These are phyloP conservation scores for Drosophila nr. medialis DNA, from an alignment of 2,888 invertebrate genomes.

Conservation along the genomic window DNA sequence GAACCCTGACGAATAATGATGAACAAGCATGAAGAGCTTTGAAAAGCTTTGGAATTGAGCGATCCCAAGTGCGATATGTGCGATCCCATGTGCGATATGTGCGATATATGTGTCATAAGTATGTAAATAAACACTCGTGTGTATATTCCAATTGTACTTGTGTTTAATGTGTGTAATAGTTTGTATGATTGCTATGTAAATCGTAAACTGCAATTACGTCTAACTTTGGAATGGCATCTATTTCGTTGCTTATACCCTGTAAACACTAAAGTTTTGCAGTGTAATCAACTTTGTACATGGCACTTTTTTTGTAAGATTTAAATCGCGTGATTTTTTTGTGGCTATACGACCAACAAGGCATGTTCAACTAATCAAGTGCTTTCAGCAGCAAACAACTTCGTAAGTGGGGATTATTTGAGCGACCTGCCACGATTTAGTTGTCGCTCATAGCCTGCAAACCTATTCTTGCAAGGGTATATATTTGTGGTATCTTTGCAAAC, in stretches of 20 bases:
- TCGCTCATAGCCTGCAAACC: neutral
- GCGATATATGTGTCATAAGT: constrained; percentile 39
- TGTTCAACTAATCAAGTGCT: neutral
- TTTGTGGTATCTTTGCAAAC: neutral
- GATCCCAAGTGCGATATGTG: constrained; percentile 49
- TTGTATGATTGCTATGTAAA: constrained; percentile 60
- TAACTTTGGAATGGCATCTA: constrained; percentile 46
- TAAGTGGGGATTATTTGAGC: neutral
- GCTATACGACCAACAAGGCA: neutral
- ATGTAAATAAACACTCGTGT: constrained; percentile 24
- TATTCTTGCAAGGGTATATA: neutral
- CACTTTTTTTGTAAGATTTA: neutral
- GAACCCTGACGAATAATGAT: constrained; percentile 1
- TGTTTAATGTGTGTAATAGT: constrained; percentile 12
- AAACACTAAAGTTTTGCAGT: neutral
- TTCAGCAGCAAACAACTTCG: neutral
- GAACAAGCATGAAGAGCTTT: neutral
- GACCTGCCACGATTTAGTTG: neutral
- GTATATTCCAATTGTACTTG: neutral
- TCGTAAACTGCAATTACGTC: constrained; percentile 62
- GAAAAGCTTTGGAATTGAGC: constrained; percentile 38
- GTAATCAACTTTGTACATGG: neutral
- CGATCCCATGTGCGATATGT: constrained; percentile 49
- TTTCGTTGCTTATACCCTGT: constrained; percentile 40
- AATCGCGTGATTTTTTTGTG: neutral